Percentiles rank a stretch among this genome's conserved stretches.
Evolutionary conservation across 1,140 invertebrate species (phyloP).

Genomic region (Dreissena rostriformis): DNA sequence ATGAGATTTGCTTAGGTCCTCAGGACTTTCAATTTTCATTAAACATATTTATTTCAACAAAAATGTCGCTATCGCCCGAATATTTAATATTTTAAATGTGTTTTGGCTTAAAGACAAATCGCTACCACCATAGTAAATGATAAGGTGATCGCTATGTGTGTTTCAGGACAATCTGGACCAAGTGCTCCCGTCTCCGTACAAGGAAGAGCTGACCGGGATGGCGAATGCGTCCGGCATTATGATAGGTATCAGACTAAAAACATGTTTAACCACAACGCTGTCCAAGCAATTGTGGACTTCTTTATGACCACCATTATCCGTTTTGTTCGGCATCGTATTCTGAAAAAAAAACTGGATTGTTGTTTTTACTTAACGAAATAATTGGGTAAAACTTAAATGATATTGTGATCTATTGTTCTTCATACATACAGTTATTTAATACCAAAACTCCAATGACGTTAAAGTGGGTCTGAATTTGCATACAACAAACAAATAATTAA

Average conservation of each 20-base stretch:
- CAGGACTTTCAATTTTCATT: background rate
- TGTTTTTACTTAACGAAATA: background rate
- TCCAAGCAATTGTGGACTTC: background rate
- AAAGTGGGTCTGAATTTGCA: too few relatives aligned
- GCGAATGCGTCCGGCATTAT: slow-evolving; percentile 78
- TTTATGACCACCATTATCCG: background rate
- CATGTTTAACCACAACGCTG: too few relatives aligned
- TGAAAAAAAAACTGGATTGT: background rate
- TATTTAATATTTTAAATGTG: background rate
- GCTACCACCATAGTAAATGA: background rate
- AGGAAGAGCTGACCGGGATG: slow-evolving; percentile 82
- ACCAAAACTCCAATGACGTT: too few relatives aligned
- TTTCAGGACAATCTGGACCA: slow-evolving; percentile 76
- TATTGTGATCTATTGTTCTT: background rate
- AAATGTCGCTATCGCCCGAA: background rate
- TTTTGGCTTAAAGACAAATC: background rate
- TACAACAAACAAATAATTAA: too few relatives aligned
- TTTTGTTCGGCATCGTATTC: background rate
- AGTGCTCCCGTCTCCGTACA: slow-evolving; percentile 81
- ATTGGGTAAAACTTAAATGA: background rate
- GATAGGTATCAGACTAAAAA: background rate
- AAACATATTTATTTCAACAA: background rate
- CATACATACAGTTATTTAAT: background rate
- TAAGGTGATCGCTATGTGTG: background rate
- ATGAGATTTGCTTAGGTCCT: background rate